Conservation (phyloP, 35 echinoderm and acorn worm genomes). For the Stichopus chloronotus region DNA sequence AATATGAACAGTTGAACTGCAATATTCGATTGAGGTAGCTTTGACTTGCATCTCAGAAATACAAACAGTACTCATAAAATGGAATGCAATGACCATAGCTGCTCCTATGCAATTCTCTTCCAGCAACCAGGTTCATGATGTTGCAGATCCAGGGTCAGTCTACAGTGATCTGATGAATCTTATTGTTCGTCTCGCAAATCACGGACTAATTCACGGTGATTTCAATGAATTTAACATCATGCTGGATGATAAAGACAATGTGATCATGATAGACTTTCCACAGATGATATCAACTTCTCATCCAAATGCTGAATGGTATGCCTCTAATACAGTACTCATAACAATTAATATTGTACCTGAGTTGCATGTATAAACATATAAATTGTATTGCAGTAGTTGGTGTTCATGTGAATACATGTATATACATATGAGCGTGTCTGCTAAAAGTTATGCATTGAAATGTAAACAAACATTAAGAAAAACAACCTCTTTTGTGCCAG, state of each 20-base stretch:
- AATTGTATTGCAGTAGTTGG: too few species aligned
- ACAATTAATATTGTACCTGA: too few species aligned
- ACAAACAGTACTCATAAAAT: too few species aligned
- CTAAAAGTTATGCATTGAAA: too few species aligned
- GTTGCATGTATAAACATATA: too few species aligned
- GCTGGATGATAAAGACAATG: constrained; percentile 83
- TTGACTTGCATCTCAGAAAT: too few species aligned
- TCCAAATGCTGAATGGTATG: constrained; percentile 93
- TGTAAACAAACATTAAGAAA: too few species aligned
- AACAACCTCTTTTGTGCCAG: too few species aligned
- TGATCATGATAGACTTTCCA: constrained; percentile 92
- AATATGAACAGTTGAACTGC: too few species aligned
- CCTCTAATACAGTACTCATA: not conserved
- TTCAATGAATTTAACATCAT: constrained; percentile 98
- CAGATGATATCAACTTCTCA: constrained; percentile 99
- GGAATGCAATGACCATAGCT: not conserved
- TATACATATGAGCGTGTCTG: too few species aligned
- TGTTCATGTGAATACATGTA: too few species aligned
- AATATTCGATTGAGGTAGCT: too few species aligned
- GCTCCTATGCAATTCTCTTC: not conserved
- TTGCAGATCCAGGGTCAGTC: constrained; percentile 72
- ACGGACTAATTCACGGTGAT: constrained; percentile 94
- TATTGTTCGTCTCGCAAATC: constrained; percentile 83
- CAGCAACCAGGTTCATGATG: constrained; percentile 85
- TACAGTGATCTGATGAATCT: constrained; percentile 98